Evolutionary conservation across 2,113 vertebrate species (phyloP).

Genomic region (Micromys minutus): DNA sequence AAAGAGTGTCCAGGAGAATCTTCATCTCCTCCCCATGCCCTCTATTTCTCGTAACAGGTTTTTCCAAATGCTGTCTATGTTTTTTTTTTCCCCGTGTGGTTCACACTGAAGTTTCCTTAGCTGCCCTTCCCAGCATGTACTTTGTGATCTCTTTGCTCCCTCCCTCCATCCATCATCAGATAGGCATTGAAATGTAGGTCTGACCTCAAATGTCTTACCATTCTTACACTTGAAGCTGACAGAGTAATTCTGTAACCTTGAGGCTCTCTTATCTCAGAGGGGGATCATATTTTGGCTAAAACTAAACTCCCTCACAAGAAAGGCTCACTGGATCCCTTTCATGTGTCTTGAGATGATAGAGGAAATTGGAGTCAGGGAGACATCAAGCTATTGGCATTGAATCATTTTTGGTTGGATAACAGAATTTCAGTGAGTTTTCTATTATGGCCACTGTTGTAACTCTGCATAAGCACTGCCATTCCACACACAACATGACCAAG

Average conservation of each 20-base stretch:
- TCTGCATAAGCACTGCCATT: not conserved
- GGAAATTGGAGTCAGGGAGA: not conserved
- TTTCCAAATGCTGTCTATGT: not conserved
- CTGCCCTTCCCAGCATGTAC: not conserved
- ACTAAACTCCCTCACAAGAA: not conserved
- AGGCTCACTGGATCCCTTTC: not conserved
- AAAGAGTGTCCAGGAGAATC: not conserved
- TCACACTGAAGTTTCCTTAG: not conserved
- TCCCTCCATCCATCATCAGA: not conserved
- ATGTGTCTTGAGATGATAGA: not conserved
- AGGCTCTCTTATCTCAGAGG: not conserved
- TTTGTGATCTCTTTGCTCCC: not conserved
- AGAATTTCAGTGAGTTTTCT: not conserved
- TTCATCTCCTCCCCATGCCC: not conserved
- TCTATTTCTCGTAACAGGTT: not conserved
- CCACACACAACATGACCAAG: not conserved
- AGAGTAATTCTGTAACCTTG: not conserved
- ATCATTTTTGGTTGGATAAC: not conserved
- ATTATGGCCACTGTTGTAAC: not conserved
- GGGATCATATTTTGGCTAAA: not conserved
- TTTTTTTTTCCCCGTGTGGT: not conserved
- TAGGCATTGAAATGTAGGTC: not conserved
- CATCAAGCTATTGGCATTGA: not conserved
- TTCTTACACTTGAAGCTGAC: not conserved
- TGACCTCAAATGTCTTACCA: not conserved